Evolutionary conservation across 2,888 invertebrate genomes (phyloP), one percentile per base, ranked within the genome.

Genomic region (Carpatolechia fugitivella): DNA sequence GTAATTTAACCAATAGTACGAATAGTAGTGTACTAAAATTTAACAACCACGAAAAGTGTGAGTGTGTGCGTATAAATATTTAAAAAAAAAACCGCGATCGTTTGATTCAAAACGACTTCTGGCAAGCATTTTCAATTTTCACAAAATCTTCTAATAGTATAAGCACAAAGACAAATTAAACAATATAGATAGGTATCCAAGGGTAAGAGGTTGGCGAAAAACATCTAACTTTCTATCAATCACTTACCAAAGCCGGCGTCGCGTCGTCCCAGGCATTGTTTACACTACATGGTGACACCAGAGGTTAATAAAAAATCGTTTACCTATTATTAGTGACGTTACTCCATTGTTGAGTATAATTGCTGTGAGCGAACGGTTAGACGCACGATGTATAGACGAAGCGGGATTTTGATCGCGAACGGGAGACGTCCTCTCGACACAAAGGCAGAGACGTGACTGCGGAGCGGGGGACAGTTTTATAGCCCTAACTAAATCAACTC

Each of bases 321-420:
- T 80, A 81, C 80, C 82, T 80, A 71, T 69, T 61, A 52, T 41
- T 40, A 41, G 71, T 78, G 84, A 82, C 78, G 83, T 61, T 71
- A 72, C 55, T 74, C 81, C 84, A 85, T 85, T 85, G 83, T 85
- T 74, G 75, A 57, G 59, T 52, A 55, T 80, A 78, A 82, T 79
- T 78, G 75, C 54, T 35, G 49, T 57, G 61, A 59, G 57, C 57
- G 54, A 50, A 51, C 10, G 24, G n/a, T 41, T 41, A 31, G 16
- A 16, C 16, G 31, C 11, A 29, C 20, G 20, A 35, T 13, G 36
- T 18, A 35, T 38, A 11, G 29, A 31, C 5, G 33, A 14, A 13
- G 8, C 1, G 11, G 16, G 8, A 33, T 5, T 7, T 18, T 8
- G 30, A 18, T 11, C 8, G 13, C 1, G 33, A 31, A 29, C 29